Conservation (phyloP, 64 coral and sea anemone genomes). For the Stichodactyla helianthus region DNA sequence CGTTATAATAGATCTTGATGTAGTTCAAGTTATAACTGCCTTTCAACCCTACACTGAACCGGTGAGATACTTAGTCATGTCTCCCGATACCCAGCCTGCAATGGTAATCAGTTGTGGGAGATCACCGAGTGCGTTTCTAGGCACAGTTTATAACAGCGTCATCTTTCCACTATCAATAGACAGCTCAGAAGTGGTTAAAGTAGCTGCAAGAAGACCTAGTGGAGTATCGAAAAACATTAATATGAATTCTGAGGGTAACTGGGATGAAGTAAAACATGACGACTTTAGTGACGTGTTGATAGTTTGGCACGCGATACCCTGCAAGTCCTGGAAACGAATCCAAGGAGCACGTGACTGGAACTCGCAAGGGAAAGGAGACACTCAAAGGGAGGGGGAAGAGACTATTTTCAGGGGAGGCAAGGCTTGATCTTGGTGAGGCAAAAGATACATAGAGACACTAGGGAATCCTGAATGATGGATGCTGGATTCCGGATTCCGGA, state of each 20-base stretch:
- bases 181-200: neutral
- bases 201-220: neutral
- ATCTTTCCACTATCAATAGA: neutral
- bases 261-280: neutral
- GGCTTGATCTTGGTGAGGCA: too few species aligned
- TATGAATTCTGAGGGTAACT: neutral
- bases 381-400: neutral
- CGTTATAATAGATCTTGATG: neutral
- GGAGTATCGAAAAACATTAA: neutral
- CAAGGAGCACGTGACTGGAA: neutral
- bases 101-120: slow-evolving; percentile 8
- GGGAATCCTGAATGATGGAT: too few species aligned
- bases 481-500: too few species aligned
- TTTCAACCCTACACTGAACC: neutral
- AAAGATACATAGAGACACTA: too few species aligned
- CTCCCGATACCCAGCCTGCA: neutral
- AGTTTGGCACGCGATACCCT: neutral
- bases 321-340: neutral
- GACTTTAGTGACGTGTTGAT: neutral
- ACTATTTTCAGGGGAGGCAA: neutral
- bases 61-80: neutral
- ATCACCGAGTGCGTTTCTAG: neutral
- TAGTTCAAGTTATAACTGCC: neutral
- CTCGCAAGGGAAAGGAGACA: neutral
- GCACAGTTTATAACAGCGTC: neutral